Conservation (phyloP, 92 coral and sea anemone genomes). For the Pocillopora grandis region DNA sequence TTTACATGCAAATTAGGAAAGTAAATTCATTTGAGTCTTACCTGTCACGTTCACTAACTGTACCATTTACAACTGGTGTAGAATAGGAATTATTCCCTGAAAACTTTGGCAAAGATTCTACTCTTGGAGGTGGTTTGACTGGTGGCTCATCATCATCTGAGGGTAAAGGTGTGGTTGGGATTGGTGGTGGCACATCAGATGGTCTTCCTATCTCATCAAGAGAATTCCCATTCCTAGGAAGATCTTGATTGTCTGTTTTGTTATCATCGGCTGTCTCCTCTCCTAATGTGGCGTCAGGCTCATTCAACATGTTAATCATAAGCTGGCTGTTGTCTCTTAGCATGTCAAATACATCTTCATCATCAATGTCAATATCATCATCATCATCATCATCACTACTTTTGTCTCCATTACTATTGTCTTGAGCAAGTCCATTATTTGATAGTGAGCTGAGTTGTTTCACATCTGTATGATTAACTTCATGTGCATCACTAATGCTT, state of each 20-base stretch:
- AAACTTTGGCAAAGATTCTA: slow-evolving; percentile 53
- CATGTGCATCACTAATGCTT: not conserved
- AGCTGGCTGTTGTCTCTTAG: slow-evolving; percentile 82
- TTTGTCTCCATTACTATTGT: slow-evolving; percentile 5
- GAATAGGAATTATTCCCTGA: slow-evolving; percentile 21
- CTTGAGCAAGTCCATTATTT: not conserved
- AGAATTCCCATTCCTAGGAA: slow-evolving; percentile 11
- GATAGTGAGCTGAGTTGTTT: not conserved
- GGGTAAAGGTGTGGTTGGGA: slow-evolving; percentile 95
- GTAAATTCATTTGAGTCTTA: not conserved
- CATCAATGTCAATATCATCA: slow-evolving; percentile 50
- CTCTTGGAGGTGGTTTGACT: slow-evolving; percentile 59
- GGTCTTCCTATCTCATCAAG: slow-evolving; percentile 40
- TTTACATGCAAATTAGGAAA: no score
- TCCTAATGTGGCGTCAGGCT: slow-evolving; percentile 5
- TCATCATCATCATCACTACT: slow-evolving; percentile 23
- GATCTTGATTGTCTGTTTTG: not conserved
- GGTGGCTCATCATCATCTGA: slow-evolving; percentile 84
- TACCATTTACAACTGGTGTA: slow-evolving; percentile 44
- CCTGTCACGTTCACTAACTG: slow-evolving; percentile 48
- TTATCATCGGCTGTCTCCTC: not conserved
- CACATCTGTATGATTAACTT: slow-evolving; percentile 5
- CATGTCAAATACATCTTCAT: slow-evolving; percentile 85
- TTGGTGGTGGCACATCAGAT: slow-evolving; percentile 84
- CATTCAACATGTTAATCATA: slow-evolving; percentile 57